Conservation (phyloP, 1,140 invertebrate genomes). For the Achroia grisella region DNA sequence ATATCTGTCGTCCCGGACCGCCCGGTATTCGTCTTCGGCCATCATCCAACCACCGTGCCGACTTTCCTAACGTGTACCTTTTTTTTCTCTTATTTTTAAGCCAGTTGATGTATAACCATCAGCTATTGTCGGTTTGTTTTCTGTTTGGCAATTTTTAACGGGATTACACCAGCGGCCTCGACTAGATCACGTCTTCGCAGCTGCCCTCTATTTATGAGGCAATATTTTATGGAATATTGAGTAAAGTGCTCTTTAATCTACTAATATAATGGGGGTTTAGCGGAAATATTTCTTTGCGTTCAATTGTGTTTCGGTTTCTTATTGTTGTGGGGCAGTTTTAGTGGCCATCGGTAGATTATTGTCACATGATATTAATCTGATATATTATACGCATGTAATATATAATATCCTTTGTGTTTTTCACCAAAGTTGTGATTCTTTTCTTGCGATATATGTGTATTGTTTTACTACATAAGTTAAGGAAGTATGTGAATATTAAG, state of each 20-base stretch:
- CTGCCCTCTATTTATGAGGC: constrained; percentile 63
- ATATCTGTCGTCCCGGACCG: constrained; percentile 53
- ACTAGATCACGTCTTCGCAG: constrained; percentile 56
- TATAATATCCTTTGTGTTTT: background rate
- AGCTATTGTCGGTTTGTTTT: constrained; percentile 59
- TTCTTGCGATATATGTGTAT: too few species aligned
- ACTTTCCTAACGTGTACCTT: constrained; percentile 22
- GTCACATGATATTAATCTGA: constrained; percentile 1
- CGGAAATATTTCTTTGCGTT: constrained; percentile 26
- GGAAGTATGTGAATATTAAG: too few species aligned
- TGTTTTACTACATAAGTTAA: too few species aligned
- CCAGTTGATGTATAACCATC: constrained; percentile 49
- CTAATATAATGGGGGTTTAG: constrained; percentile 60
- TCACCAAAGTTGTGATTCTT: background rate
- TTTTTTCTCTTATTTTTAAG: constrained; percentile 36
- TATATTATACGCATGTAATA: background rate
- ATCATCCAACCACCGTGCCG: constrained; percentile 20
- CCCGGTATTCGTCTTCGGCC: constrained; percentile 45
- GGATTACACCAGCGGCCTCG: constrained; percentile 45
- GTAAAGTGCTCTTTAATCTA: constrained; percentile 70
- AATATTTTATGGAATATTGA: constrained; percentile 71
- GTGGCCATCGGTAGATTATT: constrained; percentile 32
- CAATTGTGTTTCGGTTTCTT: constrained; percentile 59
- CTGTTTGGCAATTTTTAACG: constrained; percentile 70
- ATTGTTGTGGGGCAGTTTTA: constrained; percentile 30